These are phyloP conservation scores for Amia ocellicauda DNA, from an alignment of 2,113 vertebrate species.

Conservation along the genomic window DNA sequence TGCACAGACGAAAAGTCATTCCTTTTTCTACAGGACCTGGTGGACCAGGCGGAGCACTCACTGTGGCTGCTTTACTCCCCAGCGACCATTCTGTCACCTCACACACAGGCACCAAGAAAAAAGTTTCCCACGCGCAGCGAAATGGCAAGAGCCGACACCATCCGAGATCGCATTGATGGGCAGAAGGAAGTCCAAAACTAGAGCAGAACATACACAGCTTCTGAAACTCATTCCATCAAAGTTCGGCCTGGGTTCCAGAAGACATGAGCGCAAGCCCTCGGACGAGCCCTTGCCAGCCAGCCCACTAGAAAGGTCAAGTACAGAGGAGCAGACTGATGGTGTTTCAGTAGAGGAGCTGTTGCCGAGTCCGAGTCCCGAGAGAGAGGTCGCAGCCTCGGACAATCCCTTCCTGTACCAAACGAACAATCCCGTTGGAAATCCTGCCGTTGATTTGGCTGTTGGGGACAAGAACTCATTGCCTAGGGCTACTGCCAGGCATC, in stretches of 20 bases:
- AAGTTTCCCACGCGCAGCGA: neutral
- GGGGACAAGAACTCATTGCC: no score
- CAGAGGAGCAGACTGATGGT: neutral
- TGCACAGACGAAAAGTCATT: constrained; percentile 49
- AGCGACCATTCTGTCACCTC: neutral
- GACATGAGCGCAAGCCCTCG: neutral
- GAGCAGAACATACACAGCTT: no score
- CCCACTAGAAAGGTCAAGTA: neutral
- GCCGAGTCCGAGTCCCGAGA: neutral
- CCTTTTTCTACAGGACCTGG: constrained; percentile 56
- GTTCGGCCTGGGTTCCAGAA: no score
- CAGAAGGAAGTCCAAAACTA: neutral
- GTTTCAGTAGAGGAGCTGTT: neutral
- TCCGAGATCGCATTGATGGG: neutral
- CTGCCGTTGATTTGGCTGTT: neutral
- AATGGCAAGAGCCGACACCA: neutral
- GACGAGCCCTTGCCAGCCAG: neutral
- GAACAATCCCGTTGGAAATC: neutral
- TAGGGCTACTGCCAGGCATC: no score
- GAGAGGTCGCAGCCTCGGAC: neutral
- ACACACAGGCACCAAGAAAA: neutral
- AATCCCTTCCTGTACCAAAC: no score
- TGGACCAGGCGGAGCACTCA: constrained; percentile 47
- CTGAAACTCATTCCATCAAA: neutral
- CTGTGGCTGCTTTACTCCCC: constrained; percentile 53